Evolutionary conservation across 2,888 invertebrate species (phyloP).

Genomic region (Tipula lateralis): DNA sequence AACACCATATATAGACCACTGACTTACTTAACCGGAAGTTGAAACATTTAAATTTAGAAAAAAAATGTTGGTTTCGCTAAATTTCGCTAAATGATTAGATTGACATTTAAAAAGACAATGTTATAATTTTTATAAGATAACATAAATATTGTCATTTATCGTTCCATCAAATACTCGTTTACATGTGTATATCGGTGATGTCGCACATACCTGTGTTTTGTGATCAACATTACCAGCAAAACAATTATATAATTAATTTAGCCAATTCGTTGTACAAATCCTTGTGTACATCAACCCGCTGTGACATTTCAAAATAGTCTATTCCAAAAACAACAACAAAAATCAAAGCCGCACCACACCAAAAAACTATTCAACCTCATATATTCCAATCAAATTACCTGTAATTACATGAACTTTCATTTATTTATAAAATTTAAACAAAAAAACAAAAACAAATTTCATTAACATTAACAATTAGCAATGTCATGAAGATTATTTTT

Average conservation of each 20-base stretch:
- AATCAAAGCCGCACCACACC: not conserved
- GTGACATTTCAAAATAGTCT: not conserved
- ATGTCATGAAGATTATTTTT: not conserved
- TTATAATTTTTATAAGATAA: not conserved
- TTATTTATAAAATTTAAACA: not conserved
- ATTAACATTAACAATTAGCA: conserved; percentile 11
- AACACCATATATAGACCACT: not conserved
- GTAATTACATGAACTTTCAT: conserved; percentile 11
- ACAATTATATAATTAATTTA: not conserved
- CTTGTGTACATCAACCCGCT: not conserved
- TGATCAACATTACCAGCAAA: not conserved
- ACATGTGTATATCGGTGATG: too few relatives aligned
- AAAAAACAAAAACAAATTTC: not conserved
- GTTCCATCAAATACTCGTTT: not conserved
- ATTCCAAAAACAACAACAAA: not conserved
- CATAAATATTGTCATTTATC: not conserved
- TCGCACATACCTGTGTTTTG: not conserved
- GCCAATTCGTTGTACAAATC: too few relatives aligned
- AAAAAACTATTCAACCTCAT: not conserved
- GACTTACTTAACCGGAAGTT: not conserved
- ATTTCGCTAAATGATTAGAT: not conserved
- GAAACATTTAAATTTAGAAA: not conserved
- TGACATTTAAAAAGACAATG: not conserved
- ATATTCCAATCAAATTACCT: conserved; percentile 19
- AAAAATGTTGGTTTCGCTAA: not conserved